A percentile compares a stretch with the other conserved stretches of the same genome.
Evolutionary conservation across 2,797 vertebrate genomes (phyloP).

Genomic region (Sebastiscus albofasciatus): DNA sequence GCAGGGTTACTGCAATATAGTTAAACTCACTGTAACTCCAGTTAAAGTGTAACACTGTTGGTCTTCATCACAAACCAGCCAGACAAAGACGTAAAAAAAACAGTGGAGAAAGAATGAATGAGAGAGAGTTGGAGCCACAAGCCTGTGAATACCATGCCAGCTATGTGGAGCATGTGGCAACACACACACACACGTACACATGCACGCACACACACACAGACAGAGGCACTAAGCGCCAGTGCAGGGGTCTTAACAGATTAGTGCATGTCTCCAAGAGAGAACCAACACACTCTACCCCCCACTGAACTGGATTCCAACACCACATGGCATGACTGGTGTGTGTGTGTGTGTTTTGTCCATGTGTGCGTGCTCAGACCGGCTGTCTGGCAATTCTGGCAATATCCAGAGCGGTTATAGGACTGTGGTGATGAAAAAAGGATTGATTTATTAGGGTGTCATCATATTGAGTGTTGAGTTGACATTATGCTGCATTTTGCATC

Average conservation of each 20-base stretch:
- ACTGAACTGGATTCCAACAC: constrained; percentile 27
- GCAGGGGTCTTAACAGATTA: constrained; percentile 59
- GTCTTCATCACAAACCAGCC: background rate
- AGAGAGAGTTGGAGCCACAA: constrained; percentile 7
- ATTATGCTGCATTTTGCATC: background rate
- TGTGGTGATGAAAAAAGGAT: background rate
- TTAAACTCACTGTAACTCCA: background rate
- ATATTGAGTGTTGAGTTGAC: background rate
- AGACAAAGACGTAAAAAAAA: background rate
- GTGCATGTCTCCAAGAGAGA: constrained; percentile 19
- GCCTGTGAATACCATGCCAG: constrained; percentile 16
- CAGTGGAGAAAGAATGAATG: background rate
- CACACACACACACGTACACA: background rate
- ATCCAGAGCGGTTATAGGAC: background rate
- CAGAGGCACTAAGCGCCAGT: background rate
- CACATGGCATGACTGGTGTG: constrained; percentile 33
- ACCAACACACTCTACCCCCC: constrained; percentile 22
- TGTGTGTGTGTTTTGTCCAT: background rate
- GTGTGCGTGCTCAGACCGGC: constrained; percentile 28
- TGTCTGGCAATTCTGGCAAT: constrained; percentile 24
- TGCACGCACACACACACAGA: background rate
- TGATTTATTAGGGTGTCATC: background rate
- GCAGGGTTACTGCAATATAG: background rate
- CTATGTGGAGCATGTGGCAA: constrained; percentile 37
- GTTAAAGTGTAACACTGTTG: background rate